These are phyloP conservation scores for Rhynchotus rufescens DNA, from an alignment of 2,797 vertebrate species.

Conservation along the genomic window DNA sequence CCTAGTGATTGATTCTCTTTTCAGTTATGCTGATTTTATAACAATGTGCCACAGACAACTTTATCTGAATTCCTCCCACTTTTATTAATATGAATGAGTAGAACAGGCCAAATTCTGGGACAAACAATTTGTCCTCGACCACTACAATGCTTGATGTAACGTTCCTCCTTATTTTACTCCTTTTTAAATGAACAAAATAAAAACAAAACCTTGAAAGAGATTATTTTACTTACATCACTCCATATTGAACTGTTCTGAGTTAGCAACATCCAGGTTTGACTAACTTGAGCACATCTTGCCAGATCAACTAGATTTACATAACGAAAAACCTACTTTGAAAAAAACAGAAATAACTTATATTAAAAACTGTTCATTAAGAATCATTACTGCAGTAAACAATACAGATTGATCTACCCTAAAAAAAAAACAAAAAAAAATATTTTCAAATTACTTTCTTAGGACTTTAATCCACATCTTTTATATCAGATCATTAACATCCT, in stretches of 20 bases:
- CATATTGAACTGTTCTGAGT: slow-evolving; percentile 70
- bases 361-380: not conserved
- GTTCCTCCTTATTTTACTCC: not conserved
- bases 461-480: not conserved
- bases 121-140: not conserved
- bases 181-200: not conserved
- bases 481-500: not conserved
- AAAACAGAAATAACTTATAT: slow-evolving; percentile 6
- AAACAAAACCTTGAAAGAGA: not conserved
- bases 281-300: slow-evolving; percentile 73
- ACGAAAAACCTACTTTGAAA: slow-evolving; percentile 70
- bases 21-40: not conserved
- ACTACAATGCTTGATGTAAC: not conserved
- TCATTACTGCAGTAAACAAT: not conserved
- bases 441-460: not conserved
- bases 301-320: slow-evolving; percentile 72
- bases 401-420: not conserved
- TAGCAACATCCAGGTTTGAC: slow-evolving; percentile 71
- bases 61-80: not conserved
- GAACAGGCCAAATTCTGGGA: not conserved
- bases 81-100: not conserved
- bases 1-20: not conserved
- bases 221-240: slow-evolving; percentile 72
- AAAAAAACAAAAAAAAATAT: not conserved
- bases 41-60: not conserved